Conservation (phyloP, 2,888 invertebrate genomes). For the Drosophila multiciliata region DNA sequence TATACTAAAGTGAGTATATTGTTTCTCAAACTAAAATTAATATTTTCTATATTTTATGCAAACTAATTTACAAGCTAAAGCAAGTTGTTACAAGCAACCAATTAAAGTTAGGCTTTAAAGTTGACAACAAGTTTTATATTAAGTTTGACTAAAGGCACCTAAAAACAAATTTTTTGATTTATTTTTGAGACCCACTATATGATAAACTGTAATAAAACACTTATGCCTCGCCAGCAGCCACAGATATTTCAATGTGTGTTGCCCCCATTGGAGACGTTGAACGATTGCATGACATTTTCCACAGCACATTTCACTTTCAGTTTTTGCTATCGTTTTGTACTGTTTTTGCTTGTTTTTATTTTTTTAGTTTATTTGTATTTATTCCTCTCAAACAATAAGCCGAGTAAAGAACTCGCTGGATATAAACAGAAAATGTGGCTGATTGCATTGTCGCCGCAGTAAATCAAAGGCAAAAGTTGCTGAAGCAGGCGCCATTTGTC, state of each 20-base stretch:
- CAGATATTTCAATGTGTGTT: slow-evolving; percentile 11
- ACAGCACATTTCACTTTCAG: slow-evolving; percentile 54
- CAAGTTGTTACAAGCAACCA: too few relatives aligned
- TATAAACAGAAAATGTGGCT: slow-evolving; percentile 53
- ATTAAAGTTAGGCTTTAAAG: neutral
- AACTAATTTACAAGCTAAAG: neutral
- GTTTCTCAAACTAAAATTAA: neutral
- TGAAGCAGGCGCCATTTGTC: slow-evolving; percentile 67
- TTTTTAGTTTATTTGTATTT: neutral
- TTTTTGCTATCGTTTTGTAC: slow-evolving; percentile 33
- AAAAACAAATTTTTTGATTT: neutral
- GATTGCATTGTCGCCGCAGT: slow-evolving; percentile 68
- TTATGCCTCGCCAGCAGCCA: slow-evolving; percentile 45
- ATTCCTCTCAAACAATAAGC: slow-evolving; percentile 29
- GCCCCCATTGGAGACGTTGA: slow-evolving; percentile 44
- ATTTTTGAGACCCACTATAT: neutral
- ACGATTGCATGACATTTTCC: slow-evolving; percentile 69
- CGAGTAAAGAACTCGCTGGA: slow-evolving; percentile 27
- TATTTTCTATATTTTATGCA: neutral
- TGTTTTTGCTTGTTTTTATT: neutral
- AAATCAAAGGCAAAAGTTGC: slow-evolving; percentile 62
- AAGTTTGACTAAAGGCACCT: neutral
- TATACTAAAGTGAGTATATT: neutral
- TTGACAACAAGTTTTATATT: neutral
- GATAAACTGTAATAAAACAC: slow-evolving; percentile 23